Conservation (phyloP, 2,888 invertebrate genomes). For the Amorpha juglandis region DNA sequence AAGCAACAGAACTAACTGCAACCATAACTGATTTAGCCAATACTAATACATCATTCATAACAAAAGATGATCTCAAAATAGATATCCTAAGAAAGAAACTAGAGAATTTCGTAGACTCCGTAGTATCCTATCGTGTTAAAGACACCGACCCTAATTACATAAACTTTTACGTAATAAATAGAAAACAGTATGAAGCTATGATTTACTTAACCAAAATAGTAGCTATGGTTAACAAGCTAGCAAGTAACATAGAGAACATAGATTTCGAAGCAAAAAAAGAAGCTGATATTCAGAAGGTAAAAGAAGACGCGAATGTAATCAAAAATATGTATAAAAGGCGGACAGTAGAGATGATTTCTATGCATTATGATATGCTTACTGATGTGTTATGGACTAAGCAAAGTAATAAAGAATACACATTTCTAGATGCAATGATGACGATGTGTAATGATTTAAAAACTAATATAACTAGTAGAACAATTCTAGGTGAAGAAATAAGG, state of each 20-base stretch:
- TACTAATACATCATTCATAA: slow-evolving; percentile 49
- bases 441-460: slow-evolving; percentile 58
- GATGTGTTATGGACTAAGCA: slow-evolving; percentile 54
- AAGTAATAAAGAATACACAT: slow-evolving; percentile 51
- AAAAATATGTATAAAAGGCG: slow-evolving; percentile 64
- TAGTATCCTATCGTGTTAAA: slow-evolving; percentile 61
- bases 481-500: slow-evolving; percentile 59
- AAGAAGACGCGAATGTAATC: slow-evolving; percentile 52
- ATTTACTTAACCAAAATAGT: slow-evolving; percentile 68
- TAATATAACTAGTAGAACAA: slow-evolving; percentile 54
- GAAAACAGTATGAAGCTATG: slow-evolving; percentile 58
- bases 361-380: slow-evolving; percentile 72
- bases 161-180: slow-evolving; percentile 60
- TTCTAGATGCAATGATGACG: slow-evolving; percentile 54
- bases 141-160: slow-evolving; percentile 54
- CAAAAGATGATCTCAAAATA: slow-evolving; percentile 49
- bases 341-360: slow-evolving; percentile 59
- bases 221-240: slow-evolving; percentile 61
- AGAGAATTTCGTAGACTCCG: slow-evolving; percentile 51
- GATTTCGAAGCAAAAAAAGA: slow-evolving; percentile 42
- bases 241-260: slow-evolving; percentile 49
- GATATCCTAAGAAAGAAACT: slow-evolving; percentile 59
- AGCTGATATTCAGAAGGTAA: slow-evolving; percentile 46
- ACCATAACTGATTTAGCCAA: slow-evolving; percentile 52
- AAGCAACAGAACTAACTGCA: slow-evolving; percentile 51